A percentile compares a stretch with the other conserved stretches of the same genome.
Evolutionary conservation across 2,888 invertebrate species (phyloP).

Genomic region (Drosophila peninsularis): DNA sequence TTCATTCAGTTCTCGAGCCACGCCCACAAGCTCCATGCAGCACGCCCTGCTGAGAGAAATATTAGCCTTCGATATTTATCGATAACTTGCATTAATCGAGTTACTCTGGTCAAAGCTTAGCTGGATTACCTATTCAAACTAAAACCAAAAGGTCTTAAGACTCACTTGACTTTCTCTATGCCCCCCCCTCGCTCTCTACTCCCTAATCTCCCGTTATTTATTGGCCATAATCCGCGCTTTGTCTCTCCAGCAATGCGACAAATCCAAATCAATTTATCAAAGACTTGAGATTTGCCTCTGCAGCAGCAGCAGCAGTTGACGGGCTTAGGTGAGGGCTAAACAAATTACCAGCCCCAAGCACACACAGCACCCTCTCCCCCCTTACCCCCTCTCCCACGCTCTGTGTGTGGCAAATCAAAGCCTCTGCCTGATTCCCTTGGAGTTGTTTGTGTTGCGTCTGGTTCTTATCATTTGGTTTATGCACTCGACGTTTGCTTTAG

Average conservation of each 20-base stretch:
- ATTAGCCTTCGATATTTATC: too few species aligned
- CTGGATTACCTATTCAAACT: too few species aligned
- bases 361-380: too few species aligned
- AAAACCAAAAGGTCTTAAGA: background rate
- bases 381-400: too few species aligned
- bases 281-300: conserved; percentile 45
- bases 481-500: conserved; percentile 22
- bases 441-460: conserved; percentile 8
- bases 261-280: conserved; percentile 72
- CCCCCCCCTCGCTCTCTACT: background rate
- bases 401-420: background rate
- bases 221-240: conserved; percentile 15
- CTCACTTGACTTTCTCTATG: background rate
- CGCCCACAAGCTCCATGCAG: too few species aligned
- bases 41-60: too few species aligned
- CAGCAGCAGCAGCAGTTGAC: conserved; percentile 24
- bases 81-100: background rate
- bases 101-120: background rate
- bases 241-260: conserved; percentile 25
- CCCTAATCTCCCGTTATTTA: conserved; percentile 8
- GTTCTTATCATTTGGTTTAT: conserved; percentile 9
- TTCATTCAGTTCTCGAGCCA: background rate
- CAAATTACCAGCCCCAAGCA: conserved; percentile 35
- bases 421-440: background rate
- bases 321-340: conserved; percentile 39